These are phyloP conservation scores for Caerostris extrusa DNA, from an alignment of 1,140 invertebrate species.

Conservation along the genomic window DNA sequence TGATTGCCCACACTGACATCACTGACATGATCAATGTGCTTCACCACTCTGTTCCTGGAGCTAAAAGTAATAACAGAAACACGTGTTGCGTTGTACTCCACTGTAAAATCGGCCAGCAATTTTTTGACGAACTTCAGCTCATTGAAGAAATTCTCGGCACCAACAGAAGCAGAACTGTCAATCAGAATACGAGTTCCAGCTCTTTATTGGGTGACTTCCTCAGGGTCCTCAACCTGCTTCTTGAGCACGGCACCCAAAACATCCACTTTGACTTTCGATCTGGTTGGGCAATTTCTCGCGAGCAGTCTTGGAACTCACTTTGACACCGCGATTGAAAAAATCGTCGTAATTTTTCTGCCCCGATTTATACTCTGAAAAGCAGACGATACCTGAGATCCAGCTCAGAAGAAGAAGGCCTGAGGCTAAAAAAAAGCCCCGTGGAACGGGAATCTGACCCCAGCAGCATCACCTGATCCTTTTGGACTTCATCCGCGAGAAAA, in stretches of 20 bases:
- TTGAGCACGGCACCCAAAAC: constrained; percentile 84
- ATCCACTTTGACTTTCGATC: constrained; percentile 83
- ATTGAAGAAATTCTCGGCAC: constrained; percentile 86
- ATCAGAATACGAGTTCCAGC: constrained; percentile 88
- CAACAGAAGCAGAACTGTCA: constrained; percentile 87
- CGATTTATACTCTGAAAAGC: constrained; percentile 46
- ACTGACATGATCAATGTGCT: constrained; percentile 86
- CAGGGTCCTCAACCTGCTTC: constrained; percentile 81
- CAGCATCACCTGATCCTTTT: constrained; percentile 21
- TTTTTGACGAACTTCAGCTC: constrained; percentile 88
- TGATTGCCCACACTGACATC: constrained; percentile 82
- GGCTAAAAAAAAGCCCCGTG: constrained; percentile 2
- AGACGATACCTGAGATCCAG: background rate
- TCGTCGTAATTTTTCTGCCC: constrained; percentile 64
- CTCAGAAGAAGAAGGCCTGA: background rate
- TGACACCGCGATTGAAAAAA: constrained; percentile 71
- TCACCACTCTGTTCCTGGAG: constrained; percentile 84
- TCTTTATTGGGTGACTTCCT: constrained; percentile 80
- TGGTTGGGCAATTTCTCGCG: constrained; percentile 69
- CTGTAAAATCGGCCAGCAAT: constrained; percentile 87
- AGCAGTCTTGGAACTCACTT: constrained; percentile 62
- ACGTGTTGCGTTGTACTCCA: constrained; percentile 85
- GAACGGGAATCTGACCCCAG: background rate
- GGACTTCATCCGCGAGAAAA: constrained; percentile 27
- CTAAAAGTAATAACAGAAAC: constrained; percentile 87